These are phyloP conservation scores for Melipona bicolor DNA, from an alignment of 2,888 invertebrate genomes.

Conservation along the genomic window DNA sequence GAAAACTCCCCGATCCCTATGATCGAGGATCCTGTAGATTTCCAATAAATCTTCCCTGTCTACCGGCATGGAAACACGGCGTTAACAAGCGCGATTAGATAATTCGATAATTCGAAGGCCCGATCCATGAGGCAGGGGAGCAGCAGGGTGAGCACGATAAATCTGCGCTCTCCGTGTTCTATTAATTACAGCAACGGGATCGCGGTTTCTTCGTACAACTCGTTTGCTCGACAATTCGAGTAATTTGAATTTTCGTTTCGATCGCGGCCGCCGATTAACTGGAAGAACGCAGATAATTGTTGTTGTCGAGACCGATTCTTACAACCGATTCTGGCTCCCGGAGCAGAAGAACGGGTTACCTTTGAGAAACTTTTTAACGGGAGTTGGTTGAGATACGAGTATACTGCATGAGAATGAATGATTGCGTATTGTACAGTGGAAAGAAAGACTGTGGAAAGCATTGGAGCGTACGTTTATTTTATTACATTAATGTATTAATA, in stretches of 20 bases:
- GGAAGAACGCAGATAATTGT: neutral
- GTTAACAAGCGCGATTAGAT: conserved; percentile 61
- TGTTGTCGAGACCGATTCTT: neutral
- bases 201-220: conserved; percentile 5
- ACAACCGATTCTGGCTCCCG: neutral
- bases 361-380: neutral
- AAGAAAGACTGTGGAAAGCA: no score
- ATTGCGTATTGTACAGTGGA: no score
- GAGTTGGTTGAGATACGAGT: no score
- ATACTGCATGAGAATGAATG: no score
- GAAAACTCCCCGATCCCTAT: neutral
- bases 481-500: no score
- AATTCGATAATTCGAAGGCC: conserved; percentile 54
- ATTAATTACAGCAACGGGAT: conserved; percentile 34
- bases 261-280: conserved; percentile 14
- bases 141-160: conserved; percentile 36
- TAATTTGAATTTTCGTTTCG: conserved; percentile 30
- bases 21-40: no score
- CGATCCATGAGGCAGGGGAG: conserved; percentile 11
- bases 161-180: conserved; percentile 15
- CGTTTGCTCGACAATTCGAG: neutral
- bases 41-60: conserved; percentile 43
- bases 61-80: conserved; percentile 21
- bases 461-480: no score
- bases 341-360: neutral